A percentile compares a stretch with the other conserved stretches of the same genome.
Conservation (phyloP, 1,140 invertebrate species). For the Notospermus geniculatus region DNA sequence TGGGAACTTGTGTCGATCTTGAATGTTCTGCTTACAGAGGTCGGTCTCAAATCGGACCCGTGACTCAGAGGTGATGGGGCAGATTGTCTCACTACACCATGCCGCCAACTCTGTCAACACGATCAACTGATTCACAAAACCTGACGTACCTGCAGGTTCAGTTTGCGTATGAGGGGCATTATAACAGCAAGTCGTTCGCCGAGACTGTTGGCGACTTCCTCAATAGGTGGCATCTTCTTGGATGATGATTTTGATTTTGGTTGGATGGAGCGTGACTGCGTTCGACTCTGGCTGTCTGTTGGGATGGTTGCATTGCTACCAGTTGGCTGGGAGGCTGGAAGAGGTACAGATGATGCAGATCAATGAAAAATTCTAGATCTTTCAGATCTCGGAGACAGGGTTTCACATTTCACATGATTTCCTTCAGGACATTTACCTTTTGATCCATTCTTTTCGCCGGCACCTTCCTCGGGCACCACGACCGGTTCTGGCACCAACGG, state of each 20-base stretch:
- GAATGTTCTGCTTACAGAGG: too few species aligned
- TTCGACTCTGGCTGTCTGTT: constrained; percentile 10
- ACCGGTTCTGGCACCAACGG: not conserved
- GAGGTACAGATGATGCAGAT: constrained; percentile 16
- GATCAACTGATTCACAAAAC: too few species aligned
- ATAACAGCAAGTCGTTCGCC: constrained; percentile 30
- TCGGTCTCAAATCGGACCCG: too few species aligned
- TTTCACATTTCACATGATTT: too few species aligned
- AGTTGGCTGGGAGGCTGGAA: constrained; percentile 24
- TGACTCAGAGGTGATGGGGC: too few species aligned
- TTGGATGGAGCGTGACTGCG: constrained; percentile 6
- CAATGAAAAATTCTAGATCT: too few species aligned
- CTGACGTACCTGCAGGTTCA: constrained; percentile 51
- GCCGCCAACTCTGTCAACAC: too few species aligned
- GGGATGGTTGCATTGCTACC: constrained; percentile 14
- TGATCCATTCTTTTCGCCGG: too few species aligned
- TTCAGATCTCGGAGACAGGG: too few species aligned
- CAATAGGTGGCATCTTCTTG: not conserved
- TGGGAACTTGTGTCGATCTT: too few species aligned
- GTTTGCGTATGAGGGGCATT: constrained; percentile 40
- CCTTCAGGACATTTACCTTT: too few species aligned
- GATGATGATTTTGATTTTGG: not conserved
- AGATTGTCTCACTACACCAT: too few species aligned
- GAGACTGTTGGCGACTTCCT: constrained; percentile 14
- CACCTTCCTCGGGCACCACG: not conserved